Conservation (phyloP, 2,888 invertebrate genomes). For the Colletes collaris region DNA sequence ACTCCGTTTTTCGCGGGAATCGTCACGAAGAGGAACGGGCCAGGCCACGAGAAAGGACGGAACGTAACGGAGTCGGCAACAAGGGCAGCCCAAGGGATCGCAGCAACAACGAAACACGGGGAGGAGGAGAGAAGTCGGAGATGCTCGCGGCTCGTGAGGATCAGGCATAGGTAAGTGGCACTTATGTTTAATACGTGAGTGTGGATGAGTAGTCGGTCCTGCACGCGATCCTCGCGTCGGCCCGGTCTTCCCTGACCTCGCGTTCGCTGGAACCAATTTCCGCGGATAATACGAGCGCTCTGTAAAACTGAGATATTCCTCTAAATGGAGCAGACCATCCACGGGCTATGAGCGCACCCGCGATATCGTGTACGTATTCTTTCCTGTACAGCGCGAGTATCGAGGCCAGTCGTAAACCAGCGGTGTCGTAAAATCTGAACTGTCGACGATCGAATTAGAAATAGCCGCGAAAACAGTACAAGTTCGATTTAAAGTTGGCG, state of each 20-base stretch:
- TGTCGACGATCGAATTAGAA: no score
- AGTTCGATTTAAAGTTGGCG: no score
- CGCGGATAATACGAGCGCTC: conserved; percentile 69
- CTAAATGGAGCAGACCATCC: conserved; percentile 62
- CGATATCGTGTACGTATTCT: not conserved
- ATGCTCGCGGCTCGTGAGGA: conserved; percentile 68
- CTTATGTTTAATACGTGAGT: conserved; percentile 77
- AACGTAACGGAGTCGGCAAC: conserved; percentile 39
- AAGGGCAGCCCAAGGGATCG: conserved; percentile 55
- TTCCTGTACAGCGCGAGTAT: not conserved
- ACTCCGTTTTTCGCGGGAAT: conserved; percentile 43
- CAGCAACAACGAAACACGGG: conserved; percentile 44
- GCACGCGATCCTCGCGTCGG: conserved; percentile 75
- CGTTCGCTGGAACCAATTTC: conserved; percentile 77
- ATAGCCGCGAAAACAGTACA: no score
- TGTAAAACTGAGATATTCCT: conserved; percentile 47
- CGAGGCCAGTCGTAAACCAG: no score
- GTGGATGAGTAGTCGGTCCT: conserved; percentile 76
- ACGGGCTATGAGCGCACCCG: not conserved
- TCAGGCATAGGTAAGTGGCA: conserved; percentile 74
- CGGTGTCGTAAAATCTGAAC: no score
- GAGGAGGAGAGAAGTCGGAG: conserved; percentile 38
- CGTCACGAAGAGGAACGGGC: conserved; percentile 32
- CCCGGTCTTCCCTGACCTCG: conserved; percentile 73
- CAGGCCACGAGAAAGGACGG: conserved; percentile 39